Base-by-base conservation (phyloP, 2,888 invertebrate genomes). In the Troides aeacus region DNA sequence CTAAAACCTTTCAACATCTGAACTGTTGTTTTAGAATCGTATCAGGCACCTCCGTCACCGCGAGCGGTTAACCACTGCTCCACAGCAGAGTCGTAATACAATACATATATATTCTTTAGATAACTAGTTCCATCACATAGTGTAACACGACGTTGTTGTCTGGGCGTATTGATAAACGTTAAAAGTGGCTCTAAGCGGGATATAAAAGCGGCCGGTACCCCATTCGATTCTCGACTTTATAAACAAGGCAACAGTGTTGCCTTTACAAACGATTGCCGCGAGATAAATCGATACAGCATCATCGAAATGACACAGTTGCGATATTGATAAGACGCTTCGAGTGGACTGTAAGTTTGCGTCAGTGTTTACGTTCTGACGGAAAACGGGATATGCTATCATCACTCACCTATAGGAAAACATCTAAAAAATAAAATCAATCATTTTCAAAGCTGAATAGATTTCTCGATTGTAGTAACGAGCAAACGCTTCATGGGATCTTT, bases 251-350 rank as follows among this genome's bases (percentile, higher is more conserved):
- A n/a, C 56, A 64, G 8, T 4, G 64, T 69, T 36, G 68, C 8
- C n/a, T 69, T 56, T 64, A 3, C 1, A 1, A 17, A 12, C 21
- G 64, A 56, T 24, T 56, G 62, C 18, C 18, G 36, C 24, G 39
- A 24, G 64, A 64, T 64, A 64, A 64, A 69, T 69, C 68, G 64
- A 69, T 69, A 62, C 62, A 69, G 64, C 60, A 60, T 69, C 64
- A 59, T 59, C 62, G 56, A 58, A 68, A 68, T 68, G 59, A 59
- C 53, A 68, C 59, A 58, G 67, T 62, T 66, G 42, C 57, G 64
- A 60, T 53, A 68, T 30, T 64, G 69, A 68, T 63, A 62, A 63
- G 42, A 23, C 42, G 53, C n/a, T 30, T 36, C n/a, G 56, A 64
- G 36, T 57, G 36, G 7, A 17, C 57, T 17, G 18, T 10, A 7